A percentile compares a stretch with the other conserved stretches of the same genome.
phyloP scores from a whole-genome alignment of 2,888 invertebrate species.

The Andrena bucephala region DNA sequence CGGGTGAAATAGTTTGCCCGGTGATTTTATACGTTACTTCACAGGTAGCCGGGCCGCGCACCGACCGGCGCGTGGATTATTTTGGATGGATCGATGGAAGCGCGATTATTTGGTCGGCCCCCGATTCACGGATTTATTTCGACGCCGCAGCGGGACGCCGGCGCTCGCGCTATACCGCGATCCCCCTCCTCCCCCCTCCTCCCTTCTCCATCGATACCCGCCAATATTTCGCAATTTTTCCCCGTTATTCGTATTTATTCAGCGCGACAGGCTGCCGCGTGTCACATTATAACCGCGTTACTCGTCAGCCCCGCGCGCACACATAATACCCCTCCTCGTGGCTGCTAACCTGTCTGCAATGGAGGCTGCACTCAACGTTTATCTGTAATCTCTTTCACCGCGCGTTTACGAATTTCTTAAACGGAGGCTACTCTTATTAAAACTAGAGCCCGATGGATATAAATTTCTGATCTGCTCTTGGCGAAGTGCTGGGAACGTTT shows the following conservation, averaged over 20 bases:
- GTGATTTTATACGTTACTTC: conserved; percentile 54
- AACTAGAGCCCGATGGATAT: too few relatives aligned
- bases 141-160: conserved; percentile 1
- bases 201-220: neutral
- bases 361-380: neutral
- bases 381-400: neutral
- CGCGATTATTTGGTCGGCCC: conserved; percentile 14
- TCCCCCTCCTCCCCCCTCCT: too few relatives aligned
- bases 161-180: neutral
- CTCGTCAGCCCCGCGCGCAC: neutral
- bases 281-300: conserved; percentile 33
- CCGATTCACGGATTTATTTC: conserved; percentile 46
- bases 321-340: neutral
- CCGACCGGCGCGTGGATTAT: conserved; percentile 46
- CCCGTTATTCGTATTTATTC: conserved; percentile 39
- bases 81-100: conserved; percentile 55
- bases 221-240: conserved; percentile 41
- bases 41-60: neutral
- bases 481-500: too few relatives aligned
- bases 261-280: neutral
- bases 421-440: too few relatives aligned
- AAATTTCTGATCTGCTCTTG: too few relatives aligned
- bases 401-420: neutral
- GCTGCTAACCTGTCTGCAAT: neutral
- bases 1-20: conserved; percentile 27